Evolutionary conservation across 2,888 invertebrate species (phyloP), one percentile per base, ranked within the genome.

Genomic region (Uropetala carovei): DNA sequence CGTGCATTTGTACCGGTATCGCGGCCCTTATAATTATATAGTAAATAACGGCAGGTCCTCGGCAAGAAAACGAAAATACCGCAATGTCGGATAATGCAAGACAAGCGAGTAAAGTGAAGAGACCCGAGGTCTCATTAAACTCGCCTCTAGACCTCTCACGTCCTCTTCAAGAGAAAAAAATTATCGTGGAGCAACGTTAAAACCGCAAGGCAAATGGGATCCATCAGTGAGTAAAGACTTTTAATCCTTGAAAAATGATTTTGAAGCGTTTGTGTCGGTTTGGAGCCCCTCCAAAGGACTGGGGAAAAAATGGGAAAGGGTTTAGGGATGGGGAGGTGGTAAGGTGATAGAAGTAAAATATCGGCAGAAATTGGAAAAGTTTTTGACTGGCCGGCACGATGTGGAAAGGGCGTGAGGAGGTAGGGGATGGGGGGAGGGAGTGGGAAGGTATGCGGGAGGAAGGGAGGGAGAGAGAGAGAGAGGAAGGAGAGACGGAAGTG

Each of bases 351-450:
- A n/a, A 60, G 60, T 89, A 89, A 89, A 89, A 89, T 64, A 64
- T 64, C 89, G 64, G 11, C 30, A 89, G 89, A 89, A 89, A 89
- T 89, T 89, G 43, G 60, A 89, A 89, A 89, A 89, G 60, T 64
- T 64, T 89, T 89, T 64, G 60, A 64, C 60, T 89, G n/a, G 60
- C 30, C 89, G 16, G 59, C 11, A 27, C 16, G 64, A 27, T 0
- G 56, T 64, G 27, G 64, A 64, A 18, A 18, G 18, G n/a, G 0
- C 7, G 1, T 83, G 56, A 43, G 2, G 86, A 60, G n/a, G 59
- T 13, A 30, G 11, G n/a, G 16, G 85, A 27, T 27, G 58, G 0
- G n/a, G 10, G 84, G 0, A 58, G n/a, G n/a, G n/a, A n/a, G n/a
- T n/a, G n/a, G n/a, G n/a, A n/a, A n/a, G n/a, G n/a, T n/a, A n/a